Conservation (phyloP, 2,888 invertebrate species). For the Pseudococcus longispinus region DNA sequence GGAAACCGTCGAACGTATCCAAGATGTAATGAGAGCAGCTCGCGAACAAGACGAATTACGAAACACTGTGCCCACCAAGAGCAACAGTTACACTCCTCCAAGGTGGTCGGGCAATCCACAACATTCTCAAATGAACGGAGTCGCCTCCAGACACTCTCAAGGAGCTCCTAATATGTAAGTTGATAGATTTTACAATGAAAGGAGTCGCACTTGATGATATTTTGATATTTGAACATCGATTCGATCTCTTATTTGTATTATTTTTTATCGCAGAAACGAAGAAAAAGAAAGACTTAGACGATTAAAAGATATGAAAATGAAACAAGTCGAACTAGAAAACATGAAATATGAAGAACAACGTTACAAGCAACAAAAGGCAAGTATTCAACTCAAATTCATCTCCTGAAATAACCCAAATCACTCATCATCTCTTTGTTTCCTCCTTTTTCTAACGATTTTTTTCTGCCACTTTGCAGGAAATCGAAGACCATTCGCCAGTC, state of each 20-base stretch:
- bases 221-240: no score
- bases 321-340: slow-evolving; percentile 67
- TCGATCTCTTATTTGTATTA: not conserved
- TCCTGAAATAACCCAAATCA: not conserved
- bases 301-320: slow-evolving; percentile 68
- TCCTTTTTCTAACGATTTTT: not conserved
- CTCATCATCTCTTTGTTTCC: not conserved
- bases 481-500: not conserved
- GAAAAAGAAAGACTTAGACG: slow-evolving; percentile 65
- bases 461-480: not conserved
- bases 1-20: slow-evolving; percentile 64
- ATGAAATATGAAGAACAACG: slow-evolving; percentile 64
- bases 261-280: slow-evolving; percentile 60
- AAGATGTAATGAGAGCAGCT: slow-evolving; percentile 66
- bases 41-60: slow-evolving; percentile 60
- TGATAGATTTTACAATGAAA: not conserved
- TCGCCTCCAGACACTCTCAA: not conserved
- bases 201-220: no score
- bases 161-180: not conserved
- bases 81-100: slow-evolving; percentile 17
- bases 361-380: slow-evolving; percentile 59
- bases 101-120: not conserved
- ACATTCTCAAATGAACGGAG: slow-evolving; percentile 59
- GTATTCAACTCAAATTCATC: no score
- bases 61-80: slow-evolving; percentile 48